Evolutionary conservation across 1,140 invertebrate genomes (phyloP), one percentile per base, ranked within the genome.

Genomic region (Lepidurus apus): DNA sequence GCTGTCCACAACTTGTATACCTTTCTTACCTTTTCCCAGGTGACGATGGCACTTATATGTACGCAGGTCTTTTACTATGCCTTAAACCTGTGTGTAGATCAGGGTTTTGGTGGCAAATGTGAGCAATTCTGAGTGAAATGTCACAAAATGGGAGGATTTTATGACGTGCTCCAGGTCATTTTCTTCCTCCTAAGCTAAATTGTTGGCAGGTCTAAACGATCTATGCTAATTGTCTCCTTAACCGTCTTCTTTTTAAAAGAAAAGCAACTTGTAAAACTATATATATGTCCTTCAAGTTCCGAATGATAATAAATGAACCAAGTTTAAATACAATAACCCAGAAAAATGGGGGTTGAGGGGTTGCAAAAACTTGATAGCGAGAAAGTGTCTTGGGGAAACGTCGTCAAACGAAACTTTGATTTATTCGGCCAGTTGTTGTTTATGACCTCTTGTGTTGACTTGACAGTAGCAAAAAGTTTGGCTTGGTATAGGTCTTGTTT

Each of bases 381-480:
- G 34, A 34, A 34, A 34, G 53, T 21, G 53, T 21, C 21, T 65
- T n/a, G 53, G n/a, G 53, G 53, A 65, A 13, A 21, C 53, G 53
- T 65, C 53, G 53, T 17, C 53, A 65, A 65, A 21, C 8, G 53
- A 65, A 65, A 65, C 53, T 65, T 34, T 65, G 53, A 65, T 65
- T 65, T 65, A 65, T 65, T 65, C 53, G 53, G 21, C 53, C 53
- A 65, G 53, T 65, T 21, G 21, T 9, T 65, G 53, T 65, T 65
- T 65, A 65, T 65, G 53, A 21, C 53, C 53, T 65, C 34, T 34
- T 34, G 34, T 34, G 34, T 65, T 65, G 21, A n/a, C 17, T 65
- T 65, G 53, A 65, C 53, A 65, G 53, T 65, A 17, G 53, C 53
- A 65, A 65, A 65, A 65, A 65, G 53, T 65, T 65, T 65, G 53